Conservation (phyloP, 1,140 invertebrate genomes). For the Harpegnathos saltator region DNA sequence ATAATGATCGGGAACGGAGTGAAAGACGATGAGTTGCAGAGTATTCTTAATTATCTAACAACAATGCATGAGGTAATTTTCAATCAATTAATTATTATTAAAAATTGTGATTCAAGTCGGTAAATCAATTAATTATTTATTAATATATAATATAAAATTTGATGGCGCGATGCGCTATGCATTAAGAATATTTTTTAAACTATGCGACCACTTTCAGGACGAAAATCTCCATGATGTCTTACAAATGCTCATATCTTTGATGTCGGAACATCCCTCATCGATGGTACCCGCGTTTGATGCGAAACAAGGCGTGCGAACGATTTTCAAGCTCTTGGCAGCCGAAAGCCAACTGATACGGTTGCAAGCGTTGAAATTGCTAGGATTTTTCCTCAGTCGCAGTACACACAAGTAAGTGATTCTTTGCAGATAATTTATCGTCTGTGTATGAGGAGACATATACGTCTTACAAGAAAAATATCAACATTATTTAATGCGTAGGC, state of each 20-base stretch:
- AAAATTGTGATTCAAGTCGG: background rate
- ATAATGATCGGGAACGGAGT: conserved; percentile 98
- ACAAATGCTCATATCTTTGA: conserved; percentile 97
- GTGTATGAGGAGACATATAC: background rate
- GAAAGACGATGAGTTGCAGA: conserved; percentile 99
- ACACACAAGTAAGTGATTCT: conserved; percentile 94
- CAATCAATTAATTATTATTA: background rate
- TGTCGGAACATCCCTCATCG: conserved; percentile 99
- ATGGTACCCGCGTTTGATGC: conserved; percentile 99
- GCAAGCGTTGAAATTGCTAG: conserved; percentile 97
- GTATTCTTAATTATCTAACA: conserved; percentile 98
- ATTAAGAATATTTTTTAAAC: background rate
- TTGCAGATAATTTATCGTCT: background rate
- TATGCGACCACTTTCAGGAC: conserved; percentile 88
- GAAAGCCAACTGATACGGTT: conserved; percentile 98
- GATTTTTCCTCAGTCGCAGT: conserved; percentile 97
- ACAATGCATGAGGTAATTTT: conserved; percentile 95
- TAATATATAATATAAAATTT: too few relatives aligned
- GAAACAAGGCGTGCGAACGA: conserved; percentile 97
- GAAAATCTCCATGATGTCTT: conserved; percentile 99
- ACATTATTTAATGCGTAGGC: conserved; percentile 85
- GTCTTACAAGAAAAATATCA: background rate
- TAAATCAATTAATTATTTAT: conserved; percentile 3
- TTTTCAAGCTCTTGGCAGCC: conserved; percentile 98
- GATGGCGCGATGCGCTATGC: too few relatives aligned